Base-by-base conservation (phyloP, 2,797 vertebrate species). In the Gymnoscopelus microlampas region DNA sequence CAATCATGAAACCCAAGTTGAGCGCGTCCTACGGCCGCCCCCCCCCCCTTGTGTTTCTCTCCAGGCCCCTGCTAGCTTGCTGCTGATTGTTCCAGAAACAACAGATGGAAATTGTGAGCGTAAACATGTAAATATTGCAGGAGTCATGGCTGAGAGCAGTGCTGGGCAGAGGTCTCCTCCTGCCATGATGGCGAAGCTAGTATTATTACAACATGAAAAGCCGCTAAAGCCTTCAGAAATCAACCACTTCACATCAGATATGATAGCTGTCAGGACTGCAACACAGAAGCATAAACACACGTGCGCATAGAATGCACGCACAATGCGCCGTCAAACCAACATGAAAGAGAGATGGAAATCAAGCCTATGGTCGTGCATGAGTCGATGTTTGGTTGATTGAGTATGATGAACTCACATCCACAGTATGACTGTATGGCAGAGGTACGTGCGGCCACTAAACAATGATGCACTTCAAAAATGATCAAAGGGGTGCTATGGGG, bases 1-100 rank as follows among this genome's bases (percentile, higher is more conserved):
- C 89, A 94, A 93, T 93, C 91, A 93, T 85, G 89, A 88, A 94
- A 92, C 88, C 85, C 88, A 91, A 93, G 91, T 90, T 92, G 85
- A 91, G 88, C 85, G 76, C 77, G 64, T 92, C 88, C 90, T 86
- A 87, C 85, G 88, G 83, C 78, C 81, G 64, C 5, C 49, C 8
- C 49, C 11, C 49, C 14, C 49, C 14, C 49, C 14, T 64, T 35
- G 53, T 60, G 50, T 85, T 84, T 84, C 84, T 91, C 88, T 90
- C 77, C 78, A 60, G 89, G 88, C 86, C 83, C 70, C 73, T 2
- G 75, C 39, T 44, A 44, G 39, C 39, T 44, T 2, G 39, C 74
- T 72, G 87, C 90, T 93, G 94, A 94, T 93, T 94, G 91, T 92
- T 94, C 92, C 91, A 92, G 90, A 91, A 92, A 94, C 92, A 93